Evolutionary conservation across 2,888 invertebrate genomes (phyloP).

Genomic region (Monopis laevigella): DNA sequence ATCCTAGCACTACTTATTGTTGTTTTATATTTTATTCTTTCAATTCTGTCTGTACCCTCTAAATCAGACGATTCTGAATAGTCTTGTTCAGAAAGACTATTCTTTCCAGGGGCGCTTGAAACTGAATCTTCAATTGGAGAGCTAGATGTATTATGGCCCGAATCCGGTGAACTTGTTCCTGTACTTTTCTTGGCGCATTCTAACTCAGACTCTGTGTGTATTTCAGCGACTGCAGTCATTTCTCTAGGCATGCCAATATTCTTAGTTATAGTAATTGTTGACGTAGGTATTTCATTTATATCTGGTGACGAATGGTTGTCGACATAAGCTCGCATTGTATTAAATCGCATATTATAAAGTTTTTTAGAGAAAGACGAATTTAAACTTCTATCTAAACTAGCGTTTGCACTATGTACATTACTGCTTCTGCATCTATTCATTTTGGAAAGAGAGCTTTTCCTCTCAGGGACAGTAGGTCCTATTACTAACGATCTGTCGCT

Average conservation of each 20-base stretch:
- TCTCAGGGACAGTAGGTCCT: constrained; percentile 83
- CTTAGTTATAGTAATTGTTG: constrained; percentile 49
- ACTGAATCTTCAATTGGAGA: constrained; percentile 80
- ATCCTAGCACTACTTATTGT: constrained; percentile 88
- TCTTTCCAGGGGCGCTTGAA: constrained; percentile 74
- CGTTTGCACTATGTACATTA: constrained; percentile 59
- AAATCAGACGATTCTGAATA: constrained; percentile 88
- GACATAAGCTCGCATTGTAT: constrained; percentile 37
- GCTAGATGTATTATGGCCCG: constrained; percentile 83
- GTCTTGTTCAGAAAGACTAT: constrained; percentile 81
- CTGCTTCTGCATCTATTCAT: constrained; percentile 61
- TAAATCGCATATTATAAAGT: constrained; percentile 48
- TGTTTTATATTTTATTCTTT: constrained; percentile 86
- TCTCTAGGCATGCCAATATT: constrained; percentile 56
- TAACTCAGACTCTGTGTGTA: constrained; percentile 57
- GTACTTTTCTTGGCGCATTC: constrained; percentile 63
- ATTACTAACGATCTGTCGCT: constrained; percentile 70
- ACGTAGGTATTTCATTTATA: constrained; percentile 35
- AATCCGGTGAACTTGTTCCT: constrained; percentile 81
- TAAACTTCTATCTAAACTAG: constrained; percentile 65
- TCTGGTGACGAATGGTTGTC: constrained; percentile 49
- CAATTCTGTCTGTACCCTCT: constrained; percentile 88
- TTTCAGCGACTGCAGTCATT: constrained; percentile 67
- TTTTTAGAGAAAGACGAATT: constrained; percentile 49
- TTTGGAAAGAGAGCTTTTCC: constrained; percentile 79